phyloP scores from a whole-genome alignment of 92 coral and sea anemone species.

The Nematostella vectensis region DNA sequence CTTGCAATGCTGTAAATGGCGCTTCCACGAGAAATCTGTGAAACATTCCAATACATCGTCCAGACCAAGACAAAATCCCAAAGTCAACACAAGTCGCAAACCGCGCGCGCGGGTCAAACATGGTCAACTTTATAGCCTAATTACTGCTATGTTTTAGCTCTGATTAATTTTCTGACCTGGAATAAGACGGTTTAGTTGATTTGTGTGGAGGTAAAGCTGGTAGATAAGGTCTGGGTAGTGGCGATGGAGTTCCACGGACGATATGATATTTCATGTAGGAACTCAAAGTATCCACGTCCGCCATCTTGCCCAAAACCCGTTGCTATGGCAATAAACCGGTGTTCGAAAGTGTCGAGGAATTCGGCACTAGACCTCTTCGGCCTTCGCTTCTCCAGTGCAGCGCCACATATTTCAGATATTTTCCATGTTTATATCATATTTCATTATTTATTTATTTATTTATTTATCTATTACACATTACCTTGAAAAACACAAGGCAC shows the following conservation, averaged over 20 bases:
- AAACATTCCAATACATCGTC: slow-evolving; percentile 19
- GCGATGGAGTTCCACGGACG: slow-evolving; percentile 82
- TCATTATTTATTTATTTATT: too few species aligned
- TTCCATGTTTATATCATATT: too few species aligned
- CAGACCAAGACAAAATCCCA: slow-evolving; percentile 2
- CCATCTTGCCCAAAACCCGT: slow-evolving; percentile 47
- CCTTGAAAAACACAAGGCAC: too few species aligned
- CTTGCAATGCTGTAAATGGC: slow-evolving; percentile 79
- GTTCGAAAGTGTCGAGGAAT: slow-evolving; percentile 7
- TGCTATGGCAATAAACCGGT: slow-evolving; percentile 55
- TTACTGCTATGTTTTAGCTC: neutral
- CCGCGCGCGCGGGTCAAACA: slow-evolving; percentile 4
- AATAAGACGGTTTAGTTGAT: slow-evolving; percentile 80
- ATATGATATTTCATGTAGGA: slow-evolving; percentile 35
- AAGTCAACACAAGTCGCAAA: slow-evolving; percentile 24
- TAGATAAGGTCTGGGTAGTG: slow-evolving; percentile 90
- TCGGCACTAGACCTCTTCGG: slow-evolving; percentile 8
- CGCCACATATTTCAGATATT: too few species aligned
- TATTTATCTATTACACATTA: too few species aligned
- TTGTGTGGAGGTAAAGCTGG: slow-evolving; percentile 87
- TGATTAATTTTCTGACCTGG: slow-evolving; percentile 40
- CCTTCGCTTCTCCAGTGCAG: too few species aligned
- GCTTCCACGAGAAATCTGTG: slow-evolving; percentile 79
- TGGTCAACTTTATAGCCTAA: slow-evolving; percentile 1
- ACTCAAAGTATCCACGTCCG: slow-evolving; percentile 60